Evolutionary conservation across 2,113 vertebrate genomes (phyloP), one percentile per base, ranked within the genome.

Genomic region (Rhabdornis inornatus): DNA sequence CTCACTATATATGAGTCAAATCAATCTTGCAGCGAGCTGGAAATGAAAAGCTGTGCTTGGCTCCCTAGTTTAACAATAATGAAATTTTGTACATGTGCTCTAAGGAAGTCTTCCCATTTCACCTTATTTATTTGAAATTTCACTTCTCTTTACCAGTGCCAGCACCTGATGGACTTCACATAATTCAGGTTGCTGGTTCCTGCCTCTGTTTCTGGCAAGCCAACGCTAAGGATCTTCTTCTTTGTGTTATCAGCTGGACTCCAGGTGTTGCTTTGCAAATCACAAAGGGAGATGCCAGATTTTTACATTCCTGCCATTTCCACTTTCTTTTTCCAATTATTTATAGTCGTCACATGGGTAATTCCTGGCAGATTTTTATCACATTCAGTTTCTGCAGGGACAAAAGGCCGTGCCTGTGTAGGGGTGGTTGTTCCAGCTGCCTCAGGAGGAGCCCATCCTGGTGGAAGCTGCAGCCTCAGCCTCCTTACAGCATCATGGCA

Each of bases 11-110:
- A 70, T 5, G 5, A 87, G 87, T 94, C 93, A 96, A 89, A 96
- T 96, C 92, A 95, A 93, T 97, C 95, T 96, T 92, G 56, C 80
- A 75, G 72, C 31, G 85, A 92, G 68, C 68, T 85, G 85, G 87
- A 96, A 93, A 97, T 92, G 45, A 89, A 95, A 94, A 96, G 83
- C 89, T 87, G 42, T 83, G 63, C 71, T 94, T 87, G 77, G 85
- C 66, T 95, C 60, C 72, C 57, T 82, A 7, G 5, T 96, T 88
- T 81, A 94, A 85, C 56, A 89, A 77, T 84, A 94, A 92, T 95
- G 76, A 94, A 83, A 61, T 94, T 94, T 90, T 84, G 47, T 95
- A 42, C 35, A 7, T 87, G 69, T 76, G 42, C 60, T 93, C 47
- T 69, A 55, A 90, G 69, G 75, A 92, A 79, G 35, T 59, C 39